Evolutionary conservation across 2,888 invertebrate genomes (phyloP).

Genomic region (Lithophane semibrunnea): DNA sequence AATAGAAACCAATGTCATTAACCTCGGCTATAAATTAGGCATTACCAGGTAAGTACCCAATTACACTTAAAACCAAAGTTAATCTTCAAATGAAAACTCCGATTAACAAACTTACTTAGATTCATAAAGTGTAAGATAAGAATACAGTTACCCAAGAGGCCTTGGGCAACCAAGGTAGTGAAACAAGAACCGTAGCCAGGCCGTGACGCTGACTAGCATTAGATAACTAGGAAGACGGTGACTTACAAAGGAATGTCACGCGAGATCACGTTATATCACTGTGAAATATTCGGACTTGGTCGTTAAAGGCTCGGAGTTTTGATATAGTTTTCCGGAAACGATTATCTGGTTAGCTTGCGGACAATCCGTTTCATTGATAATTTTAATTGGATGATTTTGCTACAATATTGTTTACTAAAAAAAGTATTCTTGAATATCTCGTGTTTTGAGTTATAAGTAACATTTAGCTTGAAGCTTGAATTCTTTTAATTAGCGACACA

Average conservation of each 20-base stretch:
- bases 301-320: conserved; percentile 11
- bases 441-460: background rate
- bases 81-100: conserved; percentile 15
- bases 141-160: conserved; percentile 59
- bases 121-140: conserved; percentile 40
- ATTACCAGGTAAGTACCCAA: background rate
- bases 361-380: background rate
- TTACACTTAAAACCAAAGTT: background rate
- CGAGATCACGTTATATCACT: conserved; percentile 57
- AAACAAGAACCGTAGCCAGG: conserved; percentile 52
- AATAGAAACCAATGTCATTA: background rate
- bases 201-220: conserved; percentile 62
- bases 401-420: background rate
- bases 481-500: too few species aligned
- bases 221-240: conserved; percentile 62
- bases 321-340: conserved; percentile 11
- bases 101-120: conserved; percentile 18
- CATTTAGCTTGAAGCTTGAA: background rate
- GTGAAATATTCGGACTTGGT: conserved; percentile 35
- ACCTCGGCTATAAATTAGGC: background rate
- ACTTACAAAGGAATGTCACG: conserved; percentile 64
- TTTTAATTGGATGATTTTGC: background rate
- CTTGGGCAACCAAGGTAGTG: conserved; percentile 61
- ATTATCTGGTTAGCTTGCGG: conserved; percentile 9
- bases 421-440: background rate